Base-by-base conservation (phyloP, 2,888 invertebrate species). In the Agonopterix subpropinquella region DNA sequence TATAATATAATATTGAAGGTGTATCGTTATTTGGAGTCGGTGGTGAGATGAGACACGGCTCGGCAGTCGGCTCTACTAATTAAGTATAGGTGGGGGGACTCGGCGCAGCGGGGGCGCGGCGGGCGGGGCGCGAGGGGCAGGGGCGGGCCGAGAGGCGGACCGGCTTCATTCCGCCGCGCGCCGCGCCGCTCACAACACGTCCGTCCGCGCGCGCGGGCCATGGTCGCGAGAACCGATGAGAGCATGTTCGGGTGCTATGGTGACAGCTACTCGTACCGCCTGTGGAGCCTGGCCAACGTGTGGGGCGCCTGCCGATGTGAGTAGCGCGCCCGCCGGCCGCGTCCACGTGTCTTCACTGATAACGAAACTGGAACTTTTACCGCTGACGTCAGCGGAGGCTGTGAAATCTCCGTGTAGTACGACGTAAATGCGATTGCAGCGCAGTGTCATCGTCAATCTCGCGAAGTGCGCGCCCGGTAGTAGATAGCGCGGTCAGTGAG, bases 221-320 rank as follows among this genome's bases (percentile, higher is more conserved):
- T 92, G 92, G 93, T 93, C 93, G 93, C 94, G 91, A 93, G 93
- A 91, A 92, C 92, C 89, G 90, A 91, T 90, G 92, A 90, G 89
- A 92, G 91, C 90, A 93, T 92, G 92, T 92, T 91, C 90, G 92
- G 91, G 80, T 91, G 91, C 89, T 92, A 92, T 89, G 87, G 87
- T 85, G 92, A 92, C 89, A 92, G 92, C 90, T 93, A 92, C 89
- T 92, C 92, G 81, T 92, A 92, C 89, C 91, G 92, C 82, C 91
- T 93, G 83, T 92, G 92, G 92, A 92, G 92, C 89, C 89, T 93
- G 85, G 92, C 92, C 89, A 92, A 92, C 89, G 92, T 92, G 73
- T 92, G 92, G 92, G 92, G 91, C 89, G 91, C 91, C 89, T 92
- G 91, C 84, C 92, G 92, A 90, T 91, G 92, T 92, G 90, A 92